A percentile compares a stretch with the other conserved stretches of the same genome.
Conservation (phyloP, 1,140 invertebrate genomes). For the Bacillus rossius region DNA sequence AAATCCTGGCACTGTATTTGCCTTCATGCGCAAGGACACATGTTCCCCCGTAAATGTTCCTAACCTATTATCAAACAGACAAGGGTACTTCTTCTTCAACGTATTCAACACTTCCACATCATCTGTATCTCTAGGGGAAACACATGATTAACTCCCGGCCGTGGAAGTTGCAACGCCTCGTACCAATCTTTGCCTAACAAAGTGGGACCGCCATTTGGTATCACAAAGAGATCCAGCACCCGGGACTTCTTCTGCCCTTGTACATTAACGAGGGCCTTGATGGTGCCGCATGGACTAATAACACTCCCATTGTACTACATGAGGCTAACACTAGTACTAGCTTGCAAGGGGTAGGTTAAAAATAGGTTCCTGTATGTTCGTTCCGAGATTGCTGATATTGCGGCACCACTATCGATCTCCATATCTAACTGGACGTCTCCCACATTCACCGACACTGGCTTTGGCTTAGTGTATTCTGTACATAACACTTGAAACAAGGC, state of each 20-base stretch:
- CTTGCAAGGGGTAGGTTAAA: too few relatives aligned
- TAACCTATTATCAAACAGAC: not conserved
- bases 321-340: too few relatives aligned
- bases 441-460: too few relatives aligned
- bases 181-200: constrained; percentile 27
- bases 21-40: not conserved
- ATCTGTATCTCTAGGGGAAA: not conserved
- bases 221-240: not conserved
- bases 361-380: too few relatives aligned
- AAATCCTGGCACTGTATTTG: not conserved
- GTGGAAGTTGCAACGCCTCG: constrained; percentile 4
- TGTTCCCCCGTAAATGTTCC: not conserved
- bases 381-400: too few relatives aligned
- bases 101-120: not conserved
- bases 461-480: too few relatives aligned
- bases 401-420: too few relatives aligned
- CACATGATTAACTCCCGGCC: not conserved
- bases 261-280: not conserved
- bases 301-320: not conserved
- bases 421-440: too few relatives aligned
- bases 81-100: not conserved
- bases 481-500: too few relatives aligned
- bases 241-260: not conserved
- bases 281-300: not conserved
- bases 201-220: constrained; percentile 7